These are phyloP conservation scores for Pseudorectes ferrugineus DNA, from an alignment of 2,113 vertebrate species.

Conservation along the genomic window DNA sequence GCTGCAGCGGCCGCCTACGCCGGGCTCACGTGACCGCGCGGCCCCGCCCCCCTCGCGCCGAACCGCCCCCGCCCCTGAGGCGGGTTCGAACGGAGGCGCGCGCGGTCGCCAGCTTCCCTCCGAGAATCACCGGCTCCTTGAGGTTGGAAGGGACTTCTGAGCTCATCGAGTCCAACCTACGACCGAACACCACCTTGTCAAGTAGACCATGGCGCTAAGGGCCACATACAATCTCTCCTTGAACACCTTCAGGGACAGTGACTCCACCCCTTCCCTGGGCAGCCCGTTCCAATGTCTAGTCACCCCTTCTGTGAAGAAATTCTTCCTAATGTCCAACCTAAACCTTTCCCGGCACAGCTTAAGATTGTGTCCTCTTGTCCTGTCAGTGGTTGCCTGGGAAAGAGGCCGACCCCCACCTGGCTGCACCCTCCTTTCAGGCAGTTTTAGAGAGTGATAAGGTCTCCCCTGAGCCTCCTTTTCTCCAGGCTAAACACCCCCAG, in stretches of 20 bases:
- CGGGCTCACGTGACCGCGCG: background rate
- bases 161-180: too few species aligned
- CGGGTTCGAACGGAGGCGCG: rapidly evolving
- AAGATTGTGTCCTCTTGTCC: background rate
- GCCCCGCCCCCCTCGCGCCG: background rate
- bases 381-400: too few species aligned
- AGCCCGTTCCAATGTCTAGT: background rate
- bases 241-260: too few species aligned
- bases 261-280: too few species aligned
- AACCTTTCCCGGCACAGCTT: background rate
- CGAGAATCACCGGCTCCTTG: rapidly evolving
- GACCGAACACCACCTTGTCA: background rate
- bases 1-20: background rate
- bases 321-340: background rate
- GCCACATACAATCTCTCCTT: too few species aligned
- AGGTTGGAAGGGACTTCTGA: rapidly evolving
- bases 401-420: too few species aligned
- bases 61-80: rapidly evolving
- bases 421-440: rapidly evolving
- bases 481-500: background rate
- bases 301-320: background rate
- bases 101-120: rapidly evolving
- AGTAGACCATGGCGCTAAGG: background rate
- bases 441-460: rapidly evolving
- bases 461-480: background rate